phyloP scores from a whole-genome alignment of 2,888 invertebrate species.

The Xanthorhoe spadicearia region DNA sequence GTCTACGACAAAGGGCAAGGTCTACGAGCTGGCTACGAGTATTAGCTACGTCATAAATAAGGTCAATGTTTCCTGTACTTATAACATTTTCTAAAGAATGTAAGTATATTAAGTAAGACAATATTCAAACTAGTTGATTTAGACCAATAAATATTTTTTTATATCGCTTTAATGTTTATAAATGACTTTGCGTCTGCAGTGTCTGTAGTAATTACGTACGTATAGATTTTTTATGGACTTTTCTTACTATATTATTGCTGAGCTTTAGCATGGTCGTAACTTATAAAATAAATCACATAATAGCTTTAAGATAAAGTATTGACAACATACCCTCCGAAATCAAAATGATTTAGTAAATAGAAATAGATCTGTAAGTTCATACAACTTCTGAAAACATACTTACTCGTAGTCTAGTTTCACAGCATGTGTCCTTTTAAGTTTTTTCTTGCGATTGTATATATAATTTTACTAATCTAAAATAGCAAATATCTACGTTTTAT shows the following conservation, averaged over 20 bases:
- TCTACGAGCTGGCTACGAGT: no score
- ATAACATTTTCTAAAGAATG: no score
- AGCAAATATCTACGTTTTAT: conserved; percentile 42
- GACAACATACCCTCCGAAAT: conserved; percentile 3
- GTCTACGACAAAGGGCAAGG: no score
- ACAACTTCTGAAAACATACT: conserved; percentile 25
- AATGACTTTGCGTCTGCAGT: not conserved
- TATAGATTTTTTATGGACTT: not conserved
- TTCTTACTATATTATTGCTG: not conserved
- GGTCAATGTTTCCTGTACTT: no score
- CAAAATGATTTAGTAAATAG: conserved; percentile 7
- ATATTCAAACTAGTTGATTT: no score
- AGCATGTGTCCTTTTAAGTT: conserved; percentile 26
- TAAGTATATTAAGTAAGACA: no score
- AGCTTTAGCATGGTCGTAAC: not conserved
- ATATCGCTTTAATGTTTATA: no score
- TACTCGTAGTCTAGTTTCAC: conserved; percentile 36
- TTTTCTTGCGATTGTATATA: conserved; percentile 36
- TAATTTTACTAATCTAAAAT: conserved; percentile 40
- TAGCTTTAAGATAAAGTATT: conserved; percentile 10
- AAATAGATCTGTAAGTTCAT: not conserved
- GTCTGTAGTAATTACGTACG: no score
- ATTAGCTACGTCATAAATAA: no score
- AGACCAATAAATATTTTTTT: no score
- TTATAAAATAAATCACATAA: conserved; percentile 10